Conservation (phyloP, 2,797 vertebrate genomes). For the Aeoliscus strigatus region DNA sequence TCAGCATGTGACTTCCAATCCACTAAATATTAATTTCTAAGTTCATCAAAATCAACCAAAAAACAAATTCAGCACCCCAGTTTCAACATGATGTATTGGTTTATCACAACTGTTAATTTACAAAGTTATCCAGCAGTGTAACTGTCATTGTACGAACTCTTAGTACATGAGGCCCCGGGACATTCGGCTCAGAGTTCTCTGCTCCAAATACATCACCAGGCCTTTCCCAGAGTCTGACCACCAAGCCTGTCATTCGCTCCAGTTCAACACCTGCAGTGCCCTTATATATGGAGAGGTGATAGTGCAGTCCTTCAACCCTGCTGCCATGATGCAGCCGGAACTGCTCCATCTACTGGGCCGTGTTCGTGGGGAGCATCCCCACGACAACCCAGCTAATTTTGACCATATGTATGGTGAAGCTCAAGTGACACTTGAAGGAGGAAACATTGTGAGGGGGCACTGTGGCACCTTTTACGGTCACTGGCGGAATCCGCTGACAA, state of each 20-base stretch:
- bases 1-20: too few relatives aligned
- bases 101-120: not conserved
- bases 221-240: constrained; percentile 85
- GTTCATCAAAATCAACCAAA: too few relatives aligned
- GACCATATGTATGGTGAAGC: constrained; percentile 85
- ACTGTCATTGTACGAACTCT: not conserved
- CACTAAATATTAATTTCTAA: too few relatives aligned
- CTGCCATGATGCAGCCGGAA: constrained; percentile 70
- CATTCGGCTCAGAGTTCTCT: constrained; percentile 79
- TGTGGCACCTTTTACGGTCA: constrained; percentile 90
- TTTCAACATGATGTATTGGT: not conserved
- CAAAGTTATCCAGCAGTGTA: not conserved
- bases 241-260: constrained; percentile 87
- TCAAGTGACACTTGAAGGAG: constrained; percentile 73
- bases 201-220: constrained; percentile 86
- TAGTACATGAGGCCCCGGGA: too few relatives aligned
- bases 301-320: constrained; percentile 72
- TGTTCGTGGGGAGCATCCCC: constrained; percentile 81
- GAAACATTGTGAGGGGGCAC: constrained; percentile 75
- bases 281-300: constrained; percentile 82
- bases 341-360: constrained; percentile 75
- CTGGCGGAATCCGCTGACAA: constrained; percentile 86
- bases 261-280: constrained; percentile 83
- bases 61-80: not conserved
- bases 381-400: constrained; percentile 85